Conservation (phyloP, 2,113 vertebrate genomes). For the Vulpes vulpes region DNA sequence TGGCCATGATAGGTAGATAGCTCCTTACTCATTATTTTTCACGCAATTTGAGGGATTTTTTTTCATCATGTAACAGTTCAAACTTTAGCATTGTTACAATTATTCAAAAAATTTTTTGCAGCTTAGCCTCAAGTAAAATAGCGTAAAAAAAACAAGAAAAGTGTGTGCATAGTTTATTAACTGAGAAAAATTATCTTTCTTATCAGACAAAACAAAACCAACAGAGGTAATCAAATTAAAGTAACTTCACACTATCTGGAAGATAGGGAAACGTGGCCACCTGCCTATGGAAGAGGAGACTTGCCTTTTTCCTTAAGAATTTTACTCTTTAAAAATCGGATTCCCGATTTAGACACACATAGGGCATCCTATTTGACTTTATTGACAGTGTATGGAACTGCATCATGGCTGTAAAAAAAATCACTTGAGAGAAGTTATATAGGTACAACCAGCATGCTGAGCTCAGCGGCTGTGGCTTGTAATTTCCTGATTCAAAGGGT, state of each 20-base stretch:
- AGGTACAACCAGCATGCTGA: background rate
- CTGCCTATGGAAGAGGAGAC: background rate
- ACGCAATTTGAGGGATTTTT: background rate
- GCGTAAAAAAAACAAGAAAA: background rate
- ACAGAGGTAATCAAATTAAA: background rate
- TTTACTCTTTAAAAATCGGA: conserved; percentile 12
- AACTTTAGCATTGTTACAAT: conserved; percentile 32
- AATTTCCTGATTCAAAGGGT: background rate
- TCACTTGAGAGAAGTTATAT: background rate
- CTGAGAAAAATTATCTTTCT: background rate
- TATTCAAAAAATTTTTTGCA: background rate
- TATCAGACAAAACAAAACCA: background rate
- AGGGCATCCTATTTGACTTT: background rate
- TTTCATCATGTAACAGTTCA: background rate
- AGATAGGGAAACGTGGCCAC: background rate
- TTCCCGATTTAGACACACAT: background rate
- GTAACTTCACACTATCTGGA: background rate
- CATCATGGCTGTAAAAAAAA: background rate
- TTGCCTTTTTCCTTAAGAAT: background rate
- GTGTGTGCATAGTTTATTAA: background rate
- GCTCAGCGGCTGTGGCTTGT: background rate
- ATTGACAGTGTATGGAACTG: background rate
- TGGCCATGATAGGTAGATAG: background rate
- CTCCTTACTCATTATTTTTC: background rate
- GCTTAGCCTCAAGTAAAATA: background rate